Conservation (phyloP, 1,140 invertebrate species). For the Drosophila arizonae region DNA sequence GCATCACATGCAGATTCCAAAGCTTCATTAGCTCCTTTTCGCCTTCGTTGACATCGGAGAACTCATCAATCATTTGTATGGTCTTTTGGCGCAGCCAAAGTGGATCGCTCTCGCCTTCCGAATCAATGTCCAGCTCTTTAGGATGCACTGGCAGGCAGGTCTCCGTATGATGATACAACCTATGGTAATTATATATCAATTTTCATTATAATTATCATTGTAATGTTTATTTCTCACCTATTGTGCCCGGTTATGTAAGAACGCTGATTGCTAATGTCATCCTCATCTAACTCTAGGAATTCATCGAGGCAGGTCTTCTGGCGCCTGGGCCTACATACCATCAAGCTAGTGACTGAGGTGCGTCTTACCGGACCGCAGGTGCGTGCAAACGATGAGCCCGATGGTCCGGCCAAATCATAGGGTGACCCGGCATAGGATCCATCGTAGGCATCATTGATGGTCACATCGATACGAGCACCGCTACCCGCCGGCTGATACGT, state of each 20-base stretch:
- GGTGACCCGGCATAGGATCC: constrained; percentile 97
- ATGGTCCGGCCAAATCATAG: constrained; percentile 92
- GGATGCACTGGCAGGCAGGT: constrained; percentile 96
- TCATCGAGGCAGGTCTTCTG: constrained; percentile 90
- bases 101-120: constrained; percentile 96
- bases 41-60: constrained; percentile 99
- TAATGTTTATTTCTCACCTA: constrained; percentile 84
- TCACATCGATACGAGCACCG: constrained; percentile 95
- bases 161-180: constrained; percentile 96
- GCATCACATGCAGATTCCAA: constrained; percentile 99
- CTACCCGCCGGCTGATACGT: constrained; percentile 87
- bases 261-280: constrained; percentile 90
- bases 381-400: constrained; percentile 86
- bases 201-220: background rate
- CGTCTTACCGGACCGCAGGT: constrained; percentile 91
- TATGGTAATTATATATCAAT: constrained; percentile 67
- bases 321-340: constrained; percentile 92
- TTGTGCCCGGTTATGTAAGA: constrained; percentile 95
- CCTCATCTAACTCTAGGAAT: constrained; percentile 92
- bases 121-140: constrained; percentile 96
- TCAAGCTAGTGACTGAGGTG: constrained; percentile 93
- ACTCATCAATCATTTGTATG: constrained; percentile 99
- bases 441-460: constrained; percentile 97
- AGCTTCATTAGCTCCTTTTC: constrained; percentile 99
- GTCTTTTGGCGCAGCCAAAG: constrained; percentile 97